Evolutionary conservation across 2,888 invertebrate genomes (phyloP).

Genomic region (Melolontha melolontha): DNA sequence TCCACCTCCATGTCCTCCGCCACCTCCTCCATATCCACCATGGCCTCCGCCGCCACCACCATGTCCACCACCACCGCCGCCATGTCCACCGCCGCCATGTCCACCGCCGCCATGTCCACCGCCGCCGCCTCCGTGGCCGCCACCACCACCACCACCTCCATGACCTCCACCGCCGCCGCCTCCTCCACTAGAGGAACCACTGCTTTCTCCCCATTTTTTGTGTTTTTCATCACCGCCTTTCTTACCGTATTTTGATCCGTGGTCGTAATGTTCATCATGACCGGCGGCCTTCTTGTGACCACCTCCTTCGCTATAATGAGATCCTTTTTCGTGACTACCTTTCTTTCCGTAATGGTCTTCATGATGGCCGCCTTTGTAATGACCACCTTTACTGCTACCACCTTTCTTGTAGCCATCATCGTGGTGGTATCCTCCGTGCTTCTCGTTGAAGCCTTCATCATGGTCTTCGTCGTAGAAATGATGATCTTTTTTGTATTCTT

Average conservation of each 20-base stretch:
- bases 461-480: slow-evolving; percentile 89
- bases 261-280: slow-evolving; percentile 80
- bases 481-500: slow-evolving; percentile 88
- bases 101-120: slow-evolving; percentile 25
- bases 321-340: slow-evolving; percentile 83
- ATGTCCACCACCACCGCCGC: slow-evolving; percentile 21
- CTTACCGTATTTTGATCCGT: slow-evolving; percentile 81
- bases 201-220: slow-evolving; percentile 75
- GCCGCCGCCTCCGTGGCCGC: slow-evolving; percentile 21
- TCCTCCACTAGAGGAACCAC: slow-evolving; percentile 28
- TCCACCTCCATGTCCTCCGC: slow-evolving; percentile 17
- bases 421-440: slow-evolving; percentile 84
- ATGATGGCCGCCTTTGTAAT: slow-evolving; percentile 81
- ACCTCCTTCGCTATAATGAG: slow-evolving; percentile 82
- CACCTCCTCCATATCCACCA: slow-evolving; percentile 32
- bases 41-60: slow-evolving; percentile 24
- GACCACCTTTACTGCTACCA: slow-evolving; percentile 84
- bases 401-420: slow-evolving; percentile 78
- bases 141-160: slow-evolving; percentile 4
- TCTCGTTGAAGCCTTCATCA: slow-evolving; percentile 83
- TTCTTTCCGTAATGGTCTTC: slow-evolving; percentile 85
- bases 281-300: slow-evolving; percentile 86
- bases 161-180: slow-evolving; percentile 34
- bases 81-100: slow-evolving; percentile 29
- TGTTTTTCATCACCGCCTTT: slow-evolving; percentile 85